phyloP scores from a whole-genome alignment of 2,888 invertebrate genomes.

The Mythimna albipuncta region DNA sequence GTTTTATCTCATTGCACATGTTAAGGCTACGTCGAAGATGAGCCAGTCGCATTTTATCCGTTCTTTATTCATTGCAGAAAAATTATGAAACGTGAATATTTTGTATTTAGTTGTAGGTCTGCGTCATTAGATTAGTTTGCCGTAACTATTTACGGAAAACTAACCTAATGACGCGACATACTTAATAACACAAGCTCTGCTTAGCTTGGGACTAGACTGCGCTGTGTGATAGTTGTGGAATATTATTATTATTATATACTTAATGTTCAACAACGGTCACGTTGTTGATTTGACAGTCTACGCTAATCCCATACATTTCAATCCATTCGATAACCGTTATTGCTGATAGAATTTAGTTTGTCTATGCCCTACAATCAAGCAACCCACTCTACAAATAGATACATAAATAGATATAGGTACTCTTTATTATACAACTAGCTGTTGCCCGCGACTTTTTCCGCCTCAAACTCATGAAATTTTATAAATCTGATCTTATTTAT shows the following conservation, averaged over 20 bases:
- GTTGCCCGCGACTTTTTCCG: too few species aligned
- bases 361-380: not conserved
- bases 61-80: not conserved
- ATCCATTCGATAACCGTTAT: not conserved
- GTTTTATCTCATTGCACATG: conserved; percentile 17
- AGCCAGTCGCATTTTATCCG: not conserved
- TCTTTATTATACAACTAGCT: too few species aligned
- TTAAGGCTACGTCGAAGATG: not conserved
- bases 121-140: not conserved
- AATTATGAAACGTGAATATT: not conserved
- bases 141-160: not conserved
- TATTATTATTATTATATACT: too few species aligned
- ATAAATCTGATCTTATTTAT: too few species aligned
- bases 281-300: not conserved
- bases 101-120: too few species aligned
- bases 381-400: not conserved
- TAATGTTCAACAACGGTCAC: not conserved
- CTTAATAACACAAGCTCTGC: too few species aligned
- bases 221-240: too few species aligned
- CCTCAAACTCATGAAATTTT: too few species aligned
- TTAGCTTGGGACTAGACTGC: too few species aligned
- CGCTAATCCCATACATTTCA: not conserved
- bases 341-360: not conserved
- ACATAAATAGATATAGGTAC: too few species aligned
- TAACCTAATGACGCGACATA: not conserved